A percentile compares a stretch with the other conserved stretches of the same genome.
phyloP scores from a whole-genome alignment of 2,888 invertebrate species.

The Tachina grossa region DNA sequence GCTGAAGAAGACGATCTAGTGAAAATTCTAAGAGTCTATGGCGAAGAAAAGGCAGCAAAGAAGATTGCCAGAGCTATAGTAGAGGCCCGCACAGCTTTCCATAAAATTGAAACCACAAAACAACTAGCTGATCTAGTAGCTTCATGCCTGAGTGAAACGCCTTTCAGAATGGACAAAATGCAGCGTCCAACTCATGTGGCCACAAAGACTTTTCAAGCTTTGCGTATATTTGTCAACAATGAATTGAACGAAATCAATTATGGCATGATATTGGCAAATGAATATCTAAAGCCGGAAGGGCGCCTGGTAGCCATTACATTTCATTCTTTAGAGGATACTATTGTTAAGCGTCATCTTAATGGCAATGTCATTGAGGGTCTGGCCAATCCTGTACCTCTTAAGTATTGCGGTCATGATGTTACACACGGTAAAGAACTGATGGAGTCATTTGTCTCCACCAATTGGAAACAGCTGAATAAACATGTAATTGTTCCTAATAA shows the following conservation, averaged over 20 bases:
- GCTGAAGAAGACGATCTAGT: constrained; percentile 90
- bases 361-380: constrained; percentile 89
- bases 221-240: constrained; percentile 97
- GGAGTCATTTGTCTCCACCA: constrained; percentile 85
- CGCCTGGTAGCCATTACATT: constrained; percentile 92
- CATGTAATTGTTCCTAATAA: constrained; percentile 90
- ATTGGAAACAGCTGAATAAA: constrained; percentile 91
- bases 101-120: constrained; percentile 90
- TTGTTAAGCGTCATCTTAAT: constrained; percentile 94
- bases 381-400: constrained; percentile 88
- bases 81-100: constrained; percentile 90
- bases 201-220: constrained; percentile 95
- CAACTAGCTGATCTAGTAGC: constrained; percentile 91
- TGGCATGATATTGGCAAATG: constrained; percentile 90
- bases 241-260: constrained; percentile 97
- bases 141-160: constrained; percentile 84
- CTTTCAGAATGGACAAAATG: constrained; percentile 87
- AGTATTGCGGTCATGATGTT: constrained; percentile 87
- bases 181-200: constrained; percentile 91
- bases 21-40: constrained; percentile 94
- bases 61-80: constrained; percentile 94
- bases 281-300: constrained; percentile 90
- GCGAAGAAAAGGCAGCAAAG: constrained; percentile 93
- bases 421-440: constrained; percentile 86
- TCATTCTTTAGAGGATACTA: constrained; percentile 96